Evolutionary conservation across 1,140 invertebrate genomes (phyloP).

Genomic region (Teleogryllus occipitalis): DNA sequence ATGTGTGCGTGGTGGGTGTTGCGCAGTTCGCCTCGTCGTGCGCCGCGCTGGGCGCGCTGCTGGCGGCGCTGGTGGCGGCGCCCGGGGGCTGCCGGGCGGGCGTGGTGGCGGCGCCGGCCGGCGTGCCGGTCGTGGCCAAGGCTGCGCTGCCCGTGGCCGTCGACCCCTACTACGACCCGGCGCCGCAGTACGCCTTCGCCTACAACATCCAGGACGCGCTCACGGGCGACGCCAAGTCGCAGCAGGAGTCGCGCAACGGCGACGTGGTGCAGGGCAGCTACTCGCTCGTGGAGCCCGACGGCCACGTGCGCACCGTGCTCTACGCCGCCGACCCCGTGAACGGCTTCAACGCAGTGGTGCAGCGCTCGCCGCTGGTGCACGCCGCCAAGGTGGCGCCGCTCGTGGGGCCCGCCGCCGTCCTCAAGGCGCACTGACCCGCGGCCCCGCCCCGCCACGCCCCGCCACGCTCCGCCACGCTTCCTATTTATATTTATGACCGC

Average conservation of each 20-base stretch:
- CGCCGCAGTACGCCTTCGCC: constrained; percentile 46
- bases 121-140: constrained; percentile 1
- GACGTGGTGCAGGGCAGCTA: constrained; percentile 47
- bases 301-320: constrained; percentile 44
- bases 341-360: constrained; percentile 25
- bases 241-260: constrained; percentile 43
- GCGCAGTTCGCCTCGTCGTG: no score
- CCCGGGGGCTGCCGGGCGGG: no score
- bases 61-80: not conserved
- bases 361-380: constrained; percentile 10
- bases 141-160: constrained; percentile 24
- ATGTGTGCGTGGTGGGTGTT: no score
- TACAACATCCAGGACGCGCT: constrained; percentile 45
- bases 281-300: constrained; percentile 47
- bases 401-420: no score
- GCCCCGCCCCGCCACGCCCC: no score
- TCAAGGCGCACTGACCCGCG: not conserved
- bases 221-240: constrained; percentile 45
- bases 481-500: not conserved
- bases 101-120: not conserved
- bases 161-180: constrained; percentile 38
- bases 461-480: not conserved
- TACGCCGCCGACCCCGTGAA: constrained; percentile 39
- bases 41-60: not conserved
- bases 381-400: not conserved